Evolutionary conservation across 2,888 invertebrate species (phyloP).

Genomic region (Omphaloscelis lunosa): DNA sequence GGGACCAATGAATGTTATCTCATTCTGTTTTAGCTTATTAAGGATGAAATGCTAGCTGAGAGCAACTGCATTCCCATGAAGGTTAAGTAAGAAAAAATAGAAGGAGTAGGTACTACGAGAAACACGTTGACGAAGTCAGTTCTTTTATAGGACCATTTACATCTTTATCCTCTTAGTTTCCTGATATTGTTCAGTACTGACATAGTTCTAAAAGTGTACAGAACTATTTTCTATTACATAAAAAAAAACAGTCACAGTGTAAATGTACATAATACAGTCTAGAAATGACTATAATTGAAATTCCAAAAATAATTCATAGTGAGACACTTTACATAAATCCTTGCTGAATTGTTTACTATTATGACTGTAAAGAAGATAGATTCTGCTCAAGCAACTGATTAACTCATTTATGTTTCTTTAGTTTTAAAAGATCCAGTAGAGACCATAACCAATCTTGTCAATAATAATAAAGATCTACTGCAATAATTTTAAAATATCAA

Average conservation of each 20-base stretch:
- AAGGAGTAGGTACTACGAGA: not conserved
- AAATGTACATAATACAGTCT: not conserved
- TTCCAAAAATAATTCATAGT: not conserved
- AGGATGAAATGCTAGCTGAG: not conserved
- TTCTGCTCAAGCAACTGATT: not conserved
- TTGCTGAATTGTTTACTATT: conserved; percentile 11
- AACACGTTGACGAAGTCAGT: conserved; percentile 2
- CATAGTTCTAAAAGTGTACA: not conserved
- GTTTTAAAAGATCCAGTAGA: not conserved
- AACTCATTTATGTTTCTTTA: conserved; percentile 4
- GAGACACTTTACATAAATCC: not conserved
- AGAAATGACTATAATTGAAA: conserved; percentile 6
- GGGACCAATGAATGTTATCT: conserved; percentile 51
- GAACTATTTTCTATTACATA: not conserved
- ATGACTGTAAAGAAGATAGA: not conserved
- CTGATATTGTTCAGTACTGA: not conserved
- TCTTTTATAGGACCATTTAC: not conserved
- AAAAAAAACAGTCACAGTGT: not conserved
- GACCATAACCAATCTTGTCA: not conserved
- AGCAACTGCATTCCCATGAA: not conserved
- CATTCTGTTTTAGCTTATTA: conserved; percentile 33
- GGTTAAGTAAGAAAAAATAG: not conserved
- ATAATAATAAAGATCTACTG: not conserved
- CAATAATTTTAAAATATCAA: not conserved
- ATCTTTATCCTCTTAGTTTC: not conserved